These are phyloP conservation scores for Bacillus rossius DNA, from an alignment of 1,140 invertebrate species.

Conservation along the genomic window DNA sequence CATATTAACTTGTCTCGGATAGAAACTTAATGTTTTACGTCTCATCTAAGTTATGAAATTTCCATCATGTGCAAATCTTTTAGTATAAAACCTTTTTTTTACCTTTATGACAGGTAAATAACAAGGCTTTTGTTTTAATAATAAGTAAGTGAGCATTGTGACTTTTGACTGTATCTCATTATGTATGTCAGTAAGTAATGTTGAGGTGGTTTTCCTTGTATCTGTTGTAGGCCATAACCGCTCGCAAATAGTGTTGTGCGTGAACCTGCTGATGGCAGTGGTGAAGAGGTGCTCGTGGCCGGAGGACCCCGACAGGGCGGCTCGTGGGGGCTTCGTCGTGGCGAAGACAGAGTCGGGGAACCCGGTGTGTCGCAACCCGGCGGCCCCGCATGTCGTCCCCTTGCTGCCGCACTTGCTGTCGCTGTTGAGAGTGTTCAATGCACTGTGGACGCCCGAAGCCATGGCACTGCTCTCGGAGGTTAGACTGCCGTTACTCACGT, in stretches of 20 bases:
- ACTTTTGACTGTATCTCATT: no score
- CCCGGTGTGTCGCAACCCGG: slow-evolving; percentile 78
- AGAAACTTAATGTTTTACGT: no score
- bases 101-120: no score
- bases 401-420: slow-evolving; percentile 70
- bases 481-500: no score
- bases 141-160: no score
- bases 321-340: slow-evolving; percentile 73
- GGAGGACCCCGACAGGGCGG: slow-evolving; percentile 69
- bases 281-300: slow-evolving; percentile 82
- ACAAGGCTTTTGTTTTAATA: no score
- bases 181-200: no score
- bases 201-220: no score
- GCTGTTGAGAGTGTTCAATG: slow-evolving; percentile 70
- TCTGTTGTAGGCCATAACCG: slow-evolving; percentile 35
- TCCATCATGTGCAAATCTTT: no score
- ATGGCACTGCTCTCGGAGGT: slow-evolving; percentile 53
- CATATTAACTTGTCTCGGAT: no score
- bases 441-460: slow-evolving; percentile 65
- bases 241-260: slow-evolving; percentile 57
- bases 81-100: no score
- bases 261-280: slow-evolving; percentile 71
- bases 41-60: no score
- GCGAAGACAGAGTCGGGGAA: slow-evolving; percentile 65
- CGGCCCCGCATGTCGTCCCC: slow-evolving; percentile 71